Evolutionary conservation across 92 coral and sea anemone species (phyloP), one percentile per base, ranked within the genome.

Genomic region (Phenganax stokvisi): DNA sequence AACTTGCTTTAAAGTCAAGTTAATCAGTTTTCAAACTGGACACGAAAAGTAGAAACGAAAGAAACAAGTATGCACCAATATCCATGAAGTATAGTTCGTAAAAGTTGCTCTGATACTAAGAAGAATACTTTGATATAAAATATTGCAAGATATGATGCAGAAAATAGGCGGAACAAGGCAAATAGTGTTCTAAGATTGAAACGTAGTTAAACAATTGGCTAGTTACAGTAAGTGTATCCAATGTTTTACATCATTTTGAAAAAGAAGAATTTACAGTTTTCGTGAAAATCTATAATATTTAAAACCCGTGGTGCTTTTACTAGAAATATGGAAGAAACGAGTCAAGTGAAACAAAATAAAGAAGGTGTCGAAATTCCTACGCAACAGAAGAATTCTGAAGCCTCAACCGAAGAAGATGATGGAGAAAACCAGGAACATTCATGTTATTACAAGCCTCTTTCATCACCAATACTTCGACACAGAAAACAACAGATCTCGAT

Each of bases 291-390:
- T 37, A 37, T 37, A 2, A 37, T 37, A 37, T 37, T 37, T 12
- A n/a, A 68, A 10, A 30, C 54, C 3, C 47, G n/a, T 68, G n/a
- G 12, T 53, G 47, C 29, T 30, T 44, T 7, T 64, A 44, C 37
- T 29, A 68, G 73, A 52, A 68, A 37, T n/a, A 68, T 68, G 73
- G 53, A 68, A 37, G 53, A 68, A 30, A n/a, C 11, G 53, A 68
- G 12, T 30, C 31, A 7, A 27, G 8, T 30, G n/a, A 68, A 68
- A 10, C 73, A 28, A 15, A 30, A 68, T 8, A 30, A 13, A 15
- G 20, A 27, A 28, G 6, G 12, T 1, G 47, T 10, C 37, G 73
- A 68, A 3, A n/a, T 12, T 44, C 37, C 54, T 28, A 68, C 16
- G 13, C 6, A 53, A 68, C 52, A 68, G 9, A 68, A 10, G 3